A percentile compares a stretch with the other conserved stretches of the same genome.
Conservation (phyloP, 2,797 vertebrate genomes). For the Corythornis leucogaster region DNA sequence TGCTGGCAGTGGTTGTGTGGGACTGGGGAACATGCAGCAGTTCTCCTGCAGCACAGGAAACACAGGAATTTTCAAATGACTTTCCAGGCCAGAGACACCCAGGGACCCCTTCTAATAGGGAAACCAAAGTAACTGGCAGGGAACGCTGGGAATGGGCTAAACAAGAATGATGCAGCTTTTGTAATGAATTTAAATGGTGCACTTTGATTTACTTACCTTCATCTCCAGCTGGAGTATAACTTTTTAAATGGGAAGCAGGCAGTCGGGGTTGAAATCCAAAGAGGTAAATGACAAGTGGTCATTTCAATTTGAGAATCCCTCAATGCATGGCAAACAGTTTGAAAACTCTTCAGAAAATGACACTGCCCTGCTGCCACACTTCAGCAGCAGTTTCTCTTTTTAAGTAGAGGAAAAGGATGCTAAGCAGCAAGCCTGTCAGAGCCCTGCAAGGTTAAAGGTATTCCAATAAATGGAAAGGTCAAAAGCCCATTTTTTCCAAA, state of each 20-base stretch:
- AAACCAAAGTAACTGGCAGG: conserved; percentile 10
- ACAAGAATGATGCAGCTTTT: not conserved
- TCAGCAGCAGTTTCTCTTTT: not conserved
- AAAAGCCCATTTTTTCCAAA: conserved; percentile 13
- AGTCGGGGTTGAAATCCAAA: not conserved
- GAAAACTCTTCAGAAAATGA: not conserved
- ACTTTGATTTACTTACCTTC: not conserved
- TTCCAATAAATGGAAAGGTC: conserved; percentile 15
- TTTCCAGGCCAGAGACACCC: conserved; percentile 30
- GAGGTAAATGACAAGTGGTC: not conserved
- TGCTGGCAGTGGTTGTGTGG: conserved; percentile 62
- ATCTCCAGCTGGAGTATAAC: not conserved
- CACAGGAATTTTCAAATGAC: conserved; percentile 34
- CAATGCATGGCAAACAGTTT: not conserved
- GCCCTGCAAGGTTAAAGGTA: conserved; percentile 10
- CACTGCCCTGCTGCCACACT: not conserved
- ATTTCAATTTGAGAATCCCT: not conserved
- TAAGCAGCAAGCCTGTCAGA: not conserved
- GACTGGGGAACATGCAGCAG: conserved; percentile 18
- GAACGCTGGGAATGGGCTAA: not conserved
- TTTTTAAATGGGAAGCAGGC: not conserved
- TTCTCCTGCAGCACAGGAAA: conserved; percentile 54
- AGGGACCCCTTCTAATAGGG: not conserved
- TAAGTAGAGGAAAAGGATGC: not conserved
- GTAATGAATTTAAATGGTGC: not conserved